phyloP scores from a whole-genome alignment of 2,888 invertebrate species.

The Aethes cnicana region DNA sequence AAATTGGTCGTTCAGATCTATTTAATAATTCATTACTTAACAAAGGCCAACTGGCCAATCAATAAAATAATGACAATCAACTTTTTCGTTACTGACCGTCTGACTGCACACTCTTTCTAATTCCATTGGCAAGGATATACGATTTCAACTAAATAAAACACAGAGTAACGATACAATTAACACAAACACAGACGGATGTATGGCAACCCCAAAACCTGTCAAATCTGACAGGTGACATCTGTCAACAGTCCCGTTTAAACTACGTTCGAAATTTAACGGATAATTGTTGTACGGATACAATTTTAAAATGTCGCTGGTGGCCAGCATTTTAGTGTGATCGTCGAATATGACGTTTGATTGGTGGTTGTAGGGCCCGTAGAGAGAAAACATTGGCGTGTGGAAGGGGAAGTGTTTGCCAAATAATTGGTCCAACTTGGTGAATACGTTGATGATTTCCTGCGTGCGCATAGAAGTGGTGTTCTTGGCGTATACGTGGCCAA shows the following conservation, averaged over 20 bases:
- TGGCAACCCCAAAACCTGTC: slow-evolving; percentile 47
- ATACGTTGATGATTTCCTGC: slow-evolving; percentile 87
- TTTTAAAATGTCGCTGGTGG: slow-evolving; percentile 51
- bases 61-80: no score
- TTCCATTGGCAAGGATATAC: no score
- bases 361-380: slow-evolving; percentile 87
- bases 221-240: slow-evolving; percentile 49
- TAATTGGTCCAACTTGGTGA: slow-evolving; percentile 86
- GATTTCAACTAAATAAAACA: slow-evolving; percentile 11
- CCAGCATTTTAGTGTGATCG: slow-evolving; percentile 72
- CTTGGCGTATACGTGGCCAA: slow-evolving; percentile 86
- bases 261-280: slow-evolving; percentile 66
- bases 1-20: no score
- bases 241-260: slow-evolving; percentile 45
- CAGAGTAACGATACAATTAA: slow-evolving; percentile 52
- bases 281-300: slow-evolving; percentile 62
- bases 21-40: no score
- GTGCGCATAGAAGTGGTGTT: slow-evolving; percentile 79
- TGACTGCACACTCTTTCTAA: no score
- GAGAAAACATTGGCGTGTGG: slow-evolving; percentile 84
- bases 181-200: slow-evolving; percentile 44
- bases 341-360: slow-evolving; percentile 85
- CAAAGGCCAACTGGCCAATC: no score
- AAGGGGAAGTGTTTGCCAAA: slow-evolving; percentile 84
- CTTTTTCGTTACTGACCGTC: no score